A percentile compares a stretch with the other conserved stretches of the same genome.
phyloP scores from a whole-genome alignment of 2,797 vertebrate genomes.

The Picus viridis region DNA sequence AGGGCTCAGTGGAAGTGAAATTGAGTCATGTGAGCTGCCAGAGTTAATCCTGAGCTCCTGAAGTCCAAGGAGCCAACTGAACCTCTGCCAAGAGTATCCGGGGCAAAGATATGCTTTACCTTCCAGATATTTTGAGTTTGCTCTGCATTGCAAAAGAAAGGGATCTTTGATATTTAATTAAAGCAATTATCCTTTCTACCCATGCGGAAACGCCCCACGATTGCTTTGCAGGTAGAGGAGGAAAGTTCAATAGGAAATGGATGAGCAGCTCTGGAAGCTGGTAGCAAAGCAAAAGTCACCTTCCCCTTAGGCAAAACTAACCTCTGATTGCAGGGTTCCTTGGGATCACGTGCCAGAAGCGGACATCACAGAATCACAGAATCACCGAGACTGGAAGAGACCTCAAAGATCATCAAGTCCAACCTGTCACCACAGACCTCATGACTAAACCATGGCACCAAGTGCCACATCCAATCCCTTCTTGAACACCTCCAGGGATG shows the following conservation, averaged over 20 bases:
- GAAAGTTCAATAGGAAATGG: background rate
- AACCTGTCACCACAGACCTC: no score
- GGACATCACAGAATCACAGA: background rate
- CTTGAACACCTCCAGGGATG: no score
- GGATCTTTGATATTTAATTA: background rate
- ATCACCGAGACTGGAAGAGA: no score
- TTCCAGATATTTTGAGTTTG: background rate
- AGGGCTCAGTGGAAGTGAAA: background rate
- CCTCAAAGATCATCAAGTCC: no score
- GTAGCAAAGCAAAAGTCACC: background rate
- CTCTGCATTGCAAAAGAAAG: background rate
- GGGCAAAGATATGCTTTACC: background rate
- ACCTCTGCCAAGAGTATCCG: background rate
- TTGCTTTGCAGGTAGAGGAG: background rate
- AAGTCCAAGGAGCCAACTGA: background rate
- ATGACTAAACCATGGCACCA: no score
- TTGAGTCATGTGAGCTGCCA: background rate
- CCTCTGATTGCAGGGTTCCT: rapidly evolving
- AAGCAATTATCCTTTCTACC: background rate
- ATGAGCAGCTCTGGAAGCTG: background rate
- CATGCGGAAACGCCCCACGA: rapidly evolving
- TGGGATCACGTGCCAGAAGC: rapidly evolving
- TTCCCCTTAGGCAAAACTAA: background rate
- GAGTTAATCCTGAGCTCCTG: background rate
- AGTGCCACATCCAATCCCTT: no score